Evolutionary conservation across 2,113 vertebrate genomes (phyloP).

Genomic region (Rynchops niger): DNA sequence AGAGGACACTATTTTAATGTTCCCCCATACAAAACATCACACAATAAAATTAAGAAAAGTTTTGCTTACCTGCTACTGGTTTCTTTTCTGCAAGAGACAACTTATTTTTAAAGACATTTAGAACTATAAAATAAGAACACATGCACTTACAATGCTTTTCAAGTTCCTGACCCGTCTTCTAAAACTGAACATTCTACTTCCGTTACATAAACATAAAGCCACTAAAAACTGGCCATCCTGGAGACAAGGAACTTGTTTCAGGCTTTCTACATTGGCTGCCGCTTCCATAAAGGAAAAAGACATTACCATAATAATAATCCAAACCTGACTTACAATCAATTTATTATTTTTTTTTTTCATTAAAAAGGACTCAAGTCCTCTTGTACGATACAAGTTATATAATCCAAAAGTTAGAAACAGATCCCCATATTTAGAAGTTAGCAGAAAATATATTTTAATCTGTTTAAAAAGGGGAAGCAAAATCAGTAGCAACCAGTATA

Average conservation of each 20-base stretch:
- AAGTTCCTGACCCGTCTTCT: background rate
- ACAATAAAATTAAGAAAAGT: background rate
- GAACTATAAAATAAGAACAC: background rate
- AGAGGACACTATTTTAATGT: background rate
- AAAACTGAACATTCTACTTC: background rate
- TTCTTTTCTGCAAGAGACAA: conserved; percentile 49
- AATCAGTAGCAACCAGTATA: background rate
- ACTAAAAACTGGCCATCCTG: background rate
- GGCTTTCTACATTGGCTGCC: background rate
- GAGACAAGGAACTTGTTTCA: background rate
- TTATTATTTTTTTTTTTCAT: background rate
- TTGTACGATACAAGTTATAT: background rate
- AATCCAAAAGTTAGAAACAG: background rate
- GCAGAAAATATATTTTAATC: background rate
- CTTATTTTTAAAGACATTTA: conserved; percentile 8
- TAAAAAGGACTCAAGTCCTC: background rate
- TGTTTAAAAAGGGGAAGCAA: background rate
- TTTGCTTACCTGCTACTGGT: conserved; percentile 52
- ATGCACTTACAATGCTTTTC: background rate
- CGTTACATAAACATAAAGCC: background rate
- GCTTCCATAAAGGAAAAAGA: background rate
- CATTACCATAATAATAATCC: background rate
- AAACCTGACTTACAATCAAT: background rate
- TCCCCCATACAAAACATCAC: background rate
- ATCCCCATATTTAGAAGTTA: background rate